Conservation (phyloP, 2,888 invertebrate species). For the Rhingia rostrata region DNA sequence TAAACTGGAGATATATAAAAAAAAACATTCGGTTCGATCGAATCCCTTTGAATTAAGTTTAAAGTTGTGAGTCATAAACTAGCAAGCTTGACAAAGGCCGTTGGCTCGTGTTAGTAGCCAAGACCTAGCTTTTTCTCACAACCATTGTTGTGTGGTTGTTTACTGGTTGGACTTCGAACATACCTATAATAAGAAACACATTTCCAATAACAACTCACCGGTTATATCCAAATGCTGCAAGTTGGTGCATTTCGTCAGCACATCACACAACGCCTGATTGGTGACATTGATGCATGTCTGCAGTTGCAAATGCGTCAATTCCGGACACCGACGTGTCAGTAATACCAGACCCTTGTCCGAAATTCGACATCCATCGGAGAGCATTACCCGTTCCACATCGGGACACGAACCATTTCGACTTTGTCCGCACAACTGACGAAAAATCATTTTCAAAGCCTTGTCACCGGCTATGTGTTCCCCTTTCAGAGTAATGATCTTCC, state of each 20-base stretch:
- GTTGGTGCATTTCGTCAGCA: conserved; percentile 90
- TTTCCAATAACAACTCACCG: conserved; percentile 84
- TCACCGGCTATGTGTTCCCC: conserved; percentile 86
- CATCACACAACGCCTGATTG: conserved; percentile 90
- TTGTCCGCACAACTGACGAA: conserved; percentile 87
- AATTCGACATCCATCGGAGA: conserved; percentile 88
- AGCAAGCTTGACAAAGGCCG: too few species aligned
- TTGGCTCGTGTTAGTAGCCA: too few species aligned
- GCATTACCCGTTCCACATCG: conserved; percentile 86
- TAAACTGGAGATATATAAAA: too few species aligned
- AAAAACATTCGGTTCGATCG: too few species aligned
- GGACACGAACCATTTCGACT: conserved; percentile 88
- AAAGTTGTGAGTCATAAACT: too few species aligned
- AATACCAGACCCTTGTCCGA: conserved; percentile 90
- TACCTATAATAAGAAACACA: not conserved
- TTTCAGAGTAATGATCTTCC: conserved; percentile 87
- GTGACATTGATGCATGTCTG: conserved; percentile 90
- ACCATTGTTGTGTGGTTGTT: too few species aligned
- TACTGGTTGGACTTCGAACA: too few species aligned
- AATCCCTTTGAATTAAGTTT: too few species aligned
- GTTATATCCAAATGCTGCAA: conserved; percentile 93
- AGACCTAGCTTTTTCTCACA: too few species aligned
- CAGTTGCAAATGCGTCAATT: conserved; percentile 91
- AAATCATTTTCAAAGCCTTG: conserved; percentile 86
- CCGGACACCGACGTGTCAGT: conserved; percentile 91